Evolutionary conservation across 2,797 vertebrate genomes (phyloP).

Genomic region (Stomatorhinus walkeri): DNA sequence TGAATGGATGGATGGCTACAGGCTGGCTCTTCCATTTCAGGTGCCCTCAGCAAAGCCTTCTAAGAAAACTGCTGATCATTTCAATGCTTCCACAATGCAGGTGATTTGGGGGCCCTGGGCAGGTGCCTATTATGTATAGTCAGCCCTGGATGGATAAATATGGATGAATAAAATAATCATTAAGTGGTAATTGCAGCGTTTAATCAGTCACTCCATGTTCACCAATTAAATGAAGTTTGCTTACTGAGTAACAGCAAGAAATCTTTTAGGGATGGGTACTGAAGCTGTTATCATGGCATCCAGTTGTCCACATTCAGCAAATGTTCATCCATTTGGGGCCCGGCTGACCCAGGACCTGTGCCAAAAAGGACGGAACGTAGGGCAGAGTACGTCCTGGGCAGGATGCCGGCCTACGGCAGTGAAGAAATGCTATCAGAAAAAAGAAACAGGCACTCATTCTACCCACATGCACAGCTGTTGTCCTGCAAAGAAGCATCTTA

Average conservation of each 20-base stretch:
- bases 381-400: neutral
- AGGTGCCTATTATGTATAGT: neutral
- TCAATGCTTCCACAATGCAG: neutral
- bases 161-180: slow-evolving; percentile 2
- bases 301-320: neutral
- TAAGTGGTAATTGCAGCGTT: neutral
- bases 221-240: neutral
- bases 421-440: neutral
- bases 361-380: neutral
- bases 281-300: neutral
- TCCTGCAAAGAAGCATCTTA: neutral
- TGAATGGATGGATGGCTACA: neutral
- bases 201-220: neutral
- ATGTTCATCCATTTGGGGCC: neutral
- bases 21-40: neutral
- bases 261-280: neutral
- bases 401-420: neutral
- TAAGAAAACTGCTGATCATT: neutral
- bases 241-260: neutral
- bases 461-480: neutral
- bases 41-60: neutral
- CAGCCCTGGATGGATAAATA: neutral
- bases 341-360: neutral
- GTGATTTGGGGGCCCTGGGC: neutral
- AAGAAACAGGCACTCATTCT: neutral